These are phyloP conservation scores for Mya arenaria DNA, from an alignment of 1,140 invertebrate species.

Conservation along the genomic window DNA sequence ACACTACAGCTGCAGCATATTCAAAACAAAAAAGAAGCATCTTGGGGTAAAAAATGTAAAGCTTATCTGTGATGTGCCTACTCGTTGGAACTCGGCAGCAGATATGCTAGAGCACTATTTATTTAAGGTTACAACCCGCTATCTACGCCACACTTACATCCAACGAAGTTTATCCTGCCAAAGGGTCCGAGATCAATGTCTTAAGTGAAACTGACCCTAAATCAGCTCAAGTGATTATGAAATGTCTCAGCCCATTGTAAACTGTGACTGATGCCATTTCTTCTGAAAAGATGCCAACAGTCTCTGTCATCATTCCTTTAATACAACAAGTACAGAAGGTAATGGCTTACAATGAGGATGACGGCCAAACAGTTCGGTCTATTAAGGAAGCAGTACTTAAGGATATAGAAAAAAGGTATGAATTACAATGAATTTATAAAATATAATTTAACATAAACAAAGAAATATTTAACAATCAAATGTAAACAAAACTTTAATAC, in stretches of 20 bases:
- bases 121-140: background rate
- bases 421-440: too few species aligned
- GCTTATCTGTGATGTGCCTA: background rate
- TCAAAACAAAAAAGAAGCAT: background rate
- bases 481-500: too few species aligned
- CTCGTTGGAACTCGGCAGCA: background rate
- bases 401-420: too few species aligned
- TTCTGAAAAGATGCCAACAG: background rate
- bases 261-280: background rate
- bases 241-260: background rate
- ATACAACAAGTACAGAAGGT: background rate
- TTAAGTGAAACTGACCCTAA: background rate
- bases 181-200: background rate
- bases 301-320: background rate
- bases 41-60: background rate
- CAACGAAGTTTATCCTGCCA: background rate
- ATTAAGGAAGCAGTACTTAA: too few species aligned
- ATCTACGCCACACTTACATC: background rate
- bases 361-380: background rate
- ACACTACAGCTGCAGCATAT: too few species aligned
- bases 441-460: too few species aligned
- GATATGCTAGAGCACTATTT: background rate
- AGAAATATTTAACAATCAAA: too few species aligned
- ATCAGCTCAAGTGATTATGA: background rate
- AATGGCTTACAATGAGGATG: background rate